A percentile compares a stretch with the other conserved stretches of the same genome.
Evolutionary conservation across 2,113 vertebrate genomes (phyloP).

Genomic region (Pterocles orientalis): DNA sequence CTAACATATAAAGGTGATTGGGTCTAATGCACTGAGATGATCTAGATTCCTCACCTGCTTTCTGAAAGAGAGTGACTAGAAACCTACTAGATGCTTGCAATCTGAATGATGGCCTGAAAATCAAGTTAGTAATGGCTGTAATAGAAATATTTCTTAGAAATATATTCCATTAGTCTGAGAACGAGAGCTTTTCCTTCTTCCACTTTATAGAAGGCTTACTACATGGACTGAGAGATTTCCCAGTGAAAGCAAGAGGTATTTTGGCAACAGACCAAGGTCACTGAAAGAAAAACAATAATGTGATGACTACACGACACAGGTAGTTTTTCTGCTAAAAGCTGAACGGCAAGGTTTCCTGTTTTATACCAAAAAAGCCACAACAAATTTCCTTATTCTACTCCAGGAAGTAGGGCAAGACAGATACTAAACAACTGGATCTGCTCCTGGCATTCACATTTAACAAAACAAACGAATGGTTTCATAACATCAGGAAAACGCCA

Average conservation of each 20-base stretch:
- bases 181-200: not conserved
- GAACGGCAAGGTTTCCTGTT: not conserved
- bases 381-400: not conserved
- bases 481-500: not conserved
- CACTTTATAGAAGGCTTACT: not conserved
- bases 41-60: not conserved
- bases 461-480: not conserved
- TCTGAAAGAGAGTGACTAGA: not conserved
- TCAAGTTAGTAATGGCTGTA: not conserved
- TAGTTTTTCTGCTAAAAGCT: not conserved
- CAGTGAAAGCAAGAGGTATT: not conserved
- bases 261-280: not conserved
- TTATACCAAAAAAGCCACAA: not conserved
- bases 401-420: not conserved
- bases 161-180: not conserved
- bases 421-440: not conserved
- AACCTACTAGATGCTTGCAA: not conserved
- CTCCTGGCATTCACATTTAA: not conserved
- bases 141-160: not conserved
- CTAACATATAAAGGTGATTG: not conserved
- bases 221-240: not conserved
- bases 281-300: not conserved
- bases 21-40: not conserved
- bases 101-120: not conserved
- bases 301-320: not conserved